phyloP scores from a whole-genome alignment of 35 echinoderm and acorn worm genomes.

The Heliocidaris erythrogramma region DNA sequence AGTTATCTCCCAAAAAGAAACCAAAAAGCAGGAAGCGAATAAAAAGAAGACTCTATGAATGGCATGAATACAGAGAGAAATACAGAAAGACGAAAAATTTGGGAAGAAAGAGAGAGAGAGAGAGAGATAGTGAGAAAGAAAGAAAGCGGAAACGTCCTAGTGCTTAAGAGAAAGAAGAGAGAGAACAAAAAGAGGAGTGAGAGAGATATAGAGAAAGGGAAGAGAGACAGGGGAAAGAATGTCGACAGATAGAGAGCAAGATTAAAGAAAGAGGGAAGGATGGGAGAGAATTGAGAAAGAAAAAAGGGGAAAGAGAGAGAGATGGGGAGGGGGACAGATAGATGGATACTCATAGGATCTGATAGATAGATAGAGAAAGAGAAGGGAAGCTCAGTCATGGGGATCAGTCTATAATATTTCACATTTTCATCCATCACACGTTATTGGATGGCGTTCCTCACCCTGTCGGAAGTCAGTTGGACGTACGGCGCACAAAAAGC shows the following conservation, averaged over 20 bases:
- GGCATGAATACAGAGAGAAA: no score
- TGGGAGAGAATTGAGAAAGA: background rate
- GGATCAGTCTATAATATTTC: background rate
- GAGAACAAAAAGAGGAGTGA: background rate
- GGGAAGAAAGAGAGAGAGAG: no score
- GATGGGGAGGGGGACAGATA: background rate
- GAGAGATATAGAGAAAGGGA: background rate
- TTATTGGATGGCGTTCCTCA: background rate
- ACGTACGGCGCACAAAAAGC: background rate
- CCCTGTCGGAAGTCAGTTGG: background rate
- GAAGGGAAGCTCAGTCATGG: background rate
- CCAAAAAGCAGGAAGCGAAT: no score
- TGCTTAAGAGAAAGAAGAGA: background rate
- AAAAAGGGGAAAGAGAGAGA: background rate
- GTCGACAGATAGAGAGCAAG: no score
- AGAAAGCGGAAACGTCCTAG: no score
- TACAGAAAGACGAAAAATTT: no score
- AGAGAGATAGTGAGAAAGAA: no score
- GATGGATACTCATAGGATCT: background rate
- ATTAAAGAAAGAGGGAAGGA: no score
- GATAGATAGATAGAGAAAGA: background rate
- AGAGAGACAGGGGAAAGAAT: background rate
- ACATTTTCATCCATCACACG: background rate
- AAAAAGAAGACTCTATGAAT: no score
- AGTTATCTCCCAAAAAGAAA: no score